Base-by-base conservation (phyloP, 2,888 invertebrate genomes). In the Nasonovia ribisnigri region DNA sequence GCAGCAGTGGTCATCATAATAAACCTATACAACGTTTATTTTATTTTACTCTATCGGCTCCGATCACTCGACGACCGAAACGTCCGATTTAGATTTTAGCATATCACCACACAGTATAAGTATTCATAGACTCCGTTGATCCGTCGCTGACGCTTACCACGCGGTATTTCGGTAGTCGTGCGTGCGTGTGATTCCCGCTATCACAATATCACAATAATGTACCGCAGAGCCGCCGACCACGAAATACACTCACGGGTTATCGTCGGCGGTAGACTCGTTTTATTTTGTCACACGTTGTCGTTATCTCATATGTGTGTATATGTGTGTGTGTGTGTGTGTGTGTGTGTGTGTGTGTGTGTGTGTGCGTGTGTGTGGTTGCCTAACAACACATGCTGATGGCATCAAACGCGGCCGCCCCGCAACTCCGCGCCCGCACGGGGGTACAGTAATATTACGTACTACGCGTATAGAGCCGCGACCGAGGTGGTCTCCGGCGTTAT, bases 401-500 rank as follows among this genome's bases (percentile, higher is more conserved):
- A 42, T 92, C 60, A 92, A 92, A 92, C 87, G 86, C 16, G 36
- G 26, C 77, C 77, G 48, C 13, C 90, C 26, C 36, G 36, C 36
- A 90, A 77, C 77, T 60, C 77, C 46, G 6, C 26, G 77, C 13
- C 36, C 24, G 46, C n/a, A 6, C 86, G 36, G 6, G 48, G 16
- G 36, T 24, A 77, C 16, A 5, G 36, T 8, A 77, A 36, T 42
- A 36, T 42, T 29, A 16, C 48, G 43, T 87, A 42, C 77, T 77
- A 77, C 16, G 13, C 8, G 6, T 6, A 8, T n/a, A 5, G 67
- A 67, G 67, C 26, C 42, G 26, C 43, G 42, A 54, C 57, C 67
- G 20, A 29, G 92, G 92, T 92, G 92, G 92, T 92, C 92, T 92
- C 46, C 54, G 54, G 57, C 24, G 20, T 91, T 46, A 86, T 90